A percentile compares a stretch with the other conserved stretches of the same genome.
These are phyloP conservation scores for Amyelois transitella DNA, from an alignment of 1,140 invertebrate species.

Conservation along the genomic window DNA sequence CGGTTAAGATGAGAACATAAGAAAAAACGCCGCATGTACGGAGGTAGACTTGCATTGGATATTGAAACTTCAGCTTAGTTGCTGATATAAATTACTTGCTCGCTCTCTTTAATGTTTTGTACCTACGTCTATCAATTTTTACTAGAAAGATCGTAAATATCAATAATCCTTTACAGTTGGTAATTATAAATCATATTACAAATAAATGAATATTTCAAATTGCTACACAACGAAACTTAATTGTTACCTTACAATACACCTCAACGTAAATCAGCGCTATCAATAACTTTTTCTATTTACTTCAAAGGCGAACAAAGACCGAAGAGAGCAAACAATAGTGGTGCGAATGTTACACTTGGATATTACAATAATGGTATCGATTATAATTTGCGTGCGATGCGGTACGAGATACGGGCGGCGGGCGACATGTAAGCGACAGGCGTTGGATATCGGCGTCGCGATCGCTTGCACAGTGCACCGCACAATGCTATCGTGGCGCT, in stretches of 20 bases:
- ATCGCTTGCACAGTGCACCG: slow-evolving; percentile 49
- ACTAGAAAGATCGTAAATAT: too few relatives aligned
- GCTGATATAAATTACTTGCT: too few relatives aligned
- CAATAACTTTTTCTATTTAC: slow-evolving; percentile 1
- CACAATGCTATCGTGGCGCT: slow-evolving; percentile 66
- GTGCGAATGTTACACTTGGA: slow-evolving; percentile 59
- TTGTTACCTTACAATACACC: neutral
- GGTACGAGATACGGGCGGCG: slow-evolving; percentile 50
- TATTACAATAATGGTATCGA: slow-evolving; percentile 73
- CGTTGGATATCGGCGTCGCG: slow-evolving; percentile 57
- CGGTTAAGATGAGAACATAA: neutral
- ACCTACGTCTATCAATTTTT: too few relatives aligned
- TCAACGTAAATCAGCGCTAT: slow-evolving; percentile 7
- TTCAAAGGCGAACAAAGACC: slow-evolving; percentile 26
- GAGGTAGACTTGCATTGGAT: neutral
- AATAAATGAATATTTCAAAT: too few relatives aligned
- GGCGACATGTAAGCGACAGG: slow-evolving; percentile 69
- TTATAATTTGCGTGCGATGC: slow-evolving; percentile 73
- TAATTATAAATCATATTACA: too few relatives aligned
- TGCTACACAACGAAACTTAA: too few relatives aligned
- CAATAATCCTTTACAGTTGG: too few relatives aligned
- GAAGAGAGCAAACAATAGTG: slow-evolving; percentile 60
- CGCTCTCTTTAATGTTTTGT: too few relatives aligned
- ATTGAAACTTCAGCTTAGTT: too few relatives aligned
- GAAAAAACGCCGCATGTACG: neutral